Conservation (phyloP, 2,113 vertebrate species). For the Stegastes partitus region DNA sequence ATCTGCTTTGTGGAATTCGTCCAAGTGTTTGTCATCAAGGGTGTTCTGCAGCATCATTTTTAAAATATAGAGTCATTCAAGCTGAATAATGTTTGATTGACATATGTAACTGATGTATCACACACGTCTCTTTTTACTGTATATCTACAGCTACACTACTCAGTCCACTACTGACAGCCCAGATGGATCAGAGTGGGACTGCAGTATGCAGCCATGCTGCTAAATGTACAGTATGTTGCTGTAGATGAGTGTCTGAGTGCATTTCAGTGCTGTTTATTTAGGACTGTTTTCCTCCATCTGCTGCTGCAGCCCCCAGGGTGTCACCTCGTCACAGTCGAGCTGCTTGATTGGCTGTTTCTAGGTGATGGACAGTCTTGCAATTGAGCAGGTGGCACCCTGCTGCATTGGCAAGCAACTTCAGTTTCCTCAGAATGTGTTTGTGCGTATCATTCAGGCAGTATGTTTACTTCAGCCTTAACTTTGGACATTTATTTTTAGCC, state of each 20-base stretch:
- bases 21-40: background rate
- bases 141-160: constrained; percentile 1
- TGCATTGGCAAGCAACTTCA: constrained; percentile 22
- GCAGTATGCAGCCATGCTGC: constrained; percentile 31
- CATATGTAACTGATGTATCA: background rate
- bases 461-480: background rate
- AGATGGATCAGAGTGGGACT: constrained; percentile 35
- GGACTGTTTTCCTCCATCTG: constrained; percentile 57
- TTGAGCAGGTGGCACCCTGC: constrained; percentile 29
- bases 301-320: constrained; percentile 37
- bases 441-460: background rate
- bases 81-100: background rate
- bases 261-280: constrained; percentile 48
- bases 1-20: background rate
- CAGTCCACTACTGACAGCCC: constrained; percentile 26
- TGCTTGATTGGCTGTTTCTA: constrained; percentile 56
- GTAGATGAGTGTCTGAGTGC: constrained; percentile 28
- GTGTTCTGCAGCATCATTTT: background rate
- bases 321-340: constrained; percentile 35
- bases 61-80: background rate
- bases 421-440: constrained; percentile 8
- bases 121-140: background rate
- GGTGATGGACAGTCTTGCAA: constrained; percentile 35
- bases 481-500: background rate
- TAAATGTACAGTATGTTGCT: constrained; percentile 40